Evolutionary conservation across 1,140 invertebrate species (phyloP).

Genomic region (Psix sp.): DNA sequence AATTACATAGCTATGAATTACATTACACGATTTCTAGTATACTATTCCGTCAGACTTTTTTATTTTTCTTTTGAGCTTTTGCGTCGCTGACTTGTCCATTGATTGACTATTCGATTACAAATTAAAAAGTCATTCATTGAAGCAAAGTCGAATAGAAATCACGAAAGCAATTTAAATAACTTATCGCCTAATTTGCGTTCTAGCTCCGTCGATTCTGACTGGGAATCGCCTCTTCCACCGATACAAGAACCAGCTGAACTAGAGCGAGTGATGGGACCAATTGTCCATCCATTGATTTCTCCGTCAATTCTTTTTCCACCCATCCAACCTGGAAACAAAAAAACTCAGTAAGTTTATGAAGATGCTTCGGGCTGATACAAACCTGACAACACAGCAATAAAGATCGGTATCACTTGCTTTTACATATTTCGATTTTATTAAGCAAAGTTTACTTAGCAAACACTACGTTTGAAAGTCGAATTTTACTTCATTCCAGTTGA

Average conservation of each 20-base stretch:
- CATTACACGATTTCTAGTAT: conserved; percentile 6
- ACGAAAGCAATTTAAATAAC: too few species aligned
- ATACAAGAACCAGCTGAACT: conserved; percentile 66
- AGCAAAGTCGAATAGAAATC: too few species aligned
- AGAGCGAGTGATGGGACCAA: conserved; percentile 66
- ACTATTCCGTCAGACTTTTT: too few species aligned
- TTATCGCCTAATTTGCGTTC: conserved; percentile 30
- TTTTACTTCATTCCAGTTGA: too few species aligned
- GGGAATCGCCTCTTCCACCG: conserved; percentile 68
- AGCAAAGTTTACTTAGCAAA: too few species aligned
- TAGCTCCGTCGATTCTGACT: conserved; percentile 70
- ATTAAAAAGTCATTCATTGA: neutral
- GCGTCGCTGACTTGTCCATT: too few species aligned
- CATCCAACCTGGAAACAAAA: conserved; percentile 59
- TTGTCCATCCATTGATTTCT: conserved; percentile 66
- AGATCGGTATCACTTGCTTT: neutral
- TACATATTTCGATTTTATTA: neutral
- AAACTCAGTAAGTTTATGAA: conserved; percentile 51
- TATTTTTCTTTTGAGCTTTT: too few species aligned
- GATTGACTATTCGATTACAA: too few species aligned
- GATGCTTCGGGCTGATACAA: neutral
- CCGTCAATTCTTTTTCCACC: conserved; percentile 68
- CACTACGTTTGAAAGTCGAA: too few species aligned
- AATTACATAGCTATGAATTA: conserved; percentile 49
- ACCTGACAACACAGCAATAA: neutral